Conservation (phyloP, 1,140 invertebrate species). For the Coptotermes formosanus region DNA sequence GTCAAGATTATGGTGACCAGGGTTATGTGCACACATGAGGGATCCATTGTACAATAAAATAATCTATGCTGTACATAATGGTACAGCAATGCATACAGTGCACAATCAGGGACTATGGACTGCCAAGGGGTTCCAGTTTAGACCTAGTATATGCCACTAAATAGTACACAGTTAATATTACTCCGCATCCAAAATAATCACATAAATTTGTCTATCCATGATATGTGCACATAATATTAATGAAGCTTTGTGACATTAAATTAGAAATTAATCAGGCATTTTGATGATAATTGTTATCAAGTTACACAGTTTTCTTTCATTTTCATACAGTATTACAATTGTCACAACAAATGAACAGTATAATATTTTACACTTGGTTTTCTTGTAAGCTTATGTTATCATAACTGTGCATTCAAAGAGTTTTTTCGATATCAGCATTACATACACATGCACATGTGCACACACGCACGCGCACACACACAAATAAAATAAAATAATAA, state of each 20-base stretch:
- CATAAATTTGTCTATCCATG: constrained; percentile 21
- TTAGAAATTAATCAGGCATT: not conserved
- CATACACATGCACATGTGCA: no score
- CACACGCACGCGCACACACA: not conserved
- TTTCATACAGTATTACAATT: constrained; percentile 25
- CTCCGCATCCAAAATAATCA: not conserved
- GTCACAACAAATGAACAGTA: constrained; percentile 22
- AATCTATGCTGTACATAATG: not conserved
- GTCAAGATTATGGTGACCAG: not conserved
- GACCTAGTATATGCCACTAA: constrained; percentile 1
- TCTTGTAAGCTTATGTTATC: not conserved
- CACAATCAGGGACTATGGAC: not conserved
- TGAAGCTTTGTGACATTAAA: constrained; percentile 25
- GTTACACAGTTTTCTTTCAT: constrained; percentile 6
- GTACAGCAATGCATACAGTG: not conserved
- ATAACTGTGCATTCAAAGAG: constrained; percentile 20
- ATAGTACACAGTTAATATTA: constrained; percentile 19
- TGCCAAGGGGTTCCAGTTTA: not conserved
- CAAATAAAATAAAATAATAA: constrained; percentile 4
- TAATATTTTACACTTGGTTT: not conserved
- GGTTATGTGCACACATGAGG: not conserved
- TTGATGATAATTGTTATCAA: constrained; percentile 1
- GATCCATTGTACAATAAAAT: no score
- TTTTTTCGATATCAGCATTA: constrained; percentile 22
- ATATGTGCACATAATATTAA: constrained; percentile 34